Conservation (phyloP, 2,888 invertebrate genomes). For the Podotricha telesiphe region DNA sequence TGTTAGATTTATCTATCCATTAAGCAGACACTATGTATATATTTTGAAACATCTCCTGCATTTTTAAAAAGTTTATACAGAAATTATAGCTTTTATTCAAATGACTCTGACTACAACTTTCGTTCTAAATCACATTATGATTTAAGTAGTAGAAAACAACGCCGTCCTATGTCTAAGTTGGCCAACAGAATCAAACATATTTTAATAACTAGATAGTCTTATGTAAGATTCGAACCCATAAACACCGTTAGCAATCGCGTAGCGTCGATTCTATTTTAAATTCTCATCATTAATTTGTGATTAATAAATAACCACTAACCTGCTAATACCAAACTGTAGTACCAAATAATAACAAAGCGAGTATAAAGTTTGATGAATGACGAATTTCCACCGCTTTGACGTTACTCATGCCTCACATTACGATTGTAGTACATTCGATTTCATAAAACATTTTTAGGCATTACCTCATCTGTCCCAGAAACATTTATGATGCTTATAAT, state of each 20-base stretch:
- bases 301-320: not conserved
- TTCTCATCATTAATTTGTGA: not conserved
- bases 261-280: too few relatives aligned
- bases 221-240: not conserved
- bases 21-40: too few relatives aligned
- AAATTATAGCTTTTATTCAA: too few relatives aligned
- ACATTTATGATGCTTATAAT: conserved; percentile 50
- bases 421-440: not conserved
- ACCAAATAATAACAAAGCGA: conserved; percentile 9
- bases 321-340: not conserved
- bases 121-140: too few relatives aligned
- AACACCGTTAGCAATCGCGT: not conserved
- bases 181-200: too few relatives aligned
- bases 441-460: conserved; percentile 41
- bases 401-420: conserved; percentile 15
- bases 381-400: conserved; percentile 21
- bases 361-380: conserved; percentile 27
- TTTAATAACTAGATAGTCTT: too few relatives aligned
- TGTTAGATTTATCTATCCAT: too few relatives aligned
- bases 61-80: too few relatives aligned
- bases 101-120: too few relatives aligned
- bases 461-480: conserved; percentile 60
- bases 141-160: too few relatives aligned
- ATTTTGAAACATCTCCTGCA: too few relatives aligned
- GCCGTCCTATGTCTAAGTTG: too few relatives aligned